Evolutionary conservation across 2,113 vertebrate genomes (phyloP).

Genomic region (Malurus alboscapulatus): DNA sequence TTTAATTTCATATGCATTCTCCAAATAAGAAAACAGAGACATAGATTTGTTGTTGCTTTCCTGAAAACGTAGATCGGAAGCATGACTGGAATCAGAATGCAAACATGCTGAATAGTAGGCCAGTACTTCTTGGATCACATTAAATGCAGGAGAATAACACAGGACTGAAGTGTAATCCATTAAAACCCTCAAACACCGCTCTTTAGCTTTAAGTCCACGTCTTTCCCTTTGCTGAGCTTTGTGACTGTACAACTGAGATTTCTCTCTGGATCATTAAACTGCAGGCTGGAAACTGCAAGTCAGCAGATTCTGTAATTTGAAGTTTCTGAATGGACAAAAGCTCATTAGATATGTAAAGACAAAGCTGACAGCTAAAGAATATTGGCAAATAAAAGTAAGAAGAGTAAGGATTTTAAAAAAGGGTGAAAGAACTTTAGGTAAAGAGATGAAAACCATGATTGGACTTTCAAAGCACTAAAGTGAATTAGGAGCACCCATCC

Average conservation of each 20-base stretch:
- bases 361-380: slow-evolving; percentile 11
- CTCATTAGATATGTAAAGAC: slow-evolving; percentile 30
- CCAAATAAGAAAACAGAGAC: not conserved
- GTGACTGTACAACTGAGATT: slow-evolving; percentile 23
- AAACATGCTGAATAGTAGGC: not conserved
- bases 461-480: not conserved
- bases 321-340: slow-evolving; percentile 42
- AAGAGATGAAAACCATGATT: not conserved
- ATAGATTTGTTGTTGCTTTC: not conserved
- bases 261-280: slow-evolving; percentile 30
- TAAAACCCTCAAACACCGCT: not conserved
- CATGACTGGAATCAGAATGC: slow-evolving; percentile 34
- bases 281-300: slow-evolving; percentile 24
- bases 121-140: slow-evolving; percentile 14
- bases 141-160: not conserved
- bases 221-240: not conserved
- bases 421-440: not conserved
- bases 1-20: not conserved
- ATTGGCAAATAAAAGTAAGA: not conserved
- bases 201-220: not conserved
- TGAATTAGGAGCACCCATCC: not conserved
- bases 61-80: slow-evolving; percentile 1
- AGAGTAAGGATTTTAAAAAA: not conserved
- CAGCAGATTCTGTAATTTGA: slow-evolving; percentile 38
- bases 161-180: slow-evolving; percentile 1